Evolutionary conservation across 2,113 vertebrate species (phyloP), one percentile per base, ranked within the genome.

Genomic region (Rhea americana): DNA sequence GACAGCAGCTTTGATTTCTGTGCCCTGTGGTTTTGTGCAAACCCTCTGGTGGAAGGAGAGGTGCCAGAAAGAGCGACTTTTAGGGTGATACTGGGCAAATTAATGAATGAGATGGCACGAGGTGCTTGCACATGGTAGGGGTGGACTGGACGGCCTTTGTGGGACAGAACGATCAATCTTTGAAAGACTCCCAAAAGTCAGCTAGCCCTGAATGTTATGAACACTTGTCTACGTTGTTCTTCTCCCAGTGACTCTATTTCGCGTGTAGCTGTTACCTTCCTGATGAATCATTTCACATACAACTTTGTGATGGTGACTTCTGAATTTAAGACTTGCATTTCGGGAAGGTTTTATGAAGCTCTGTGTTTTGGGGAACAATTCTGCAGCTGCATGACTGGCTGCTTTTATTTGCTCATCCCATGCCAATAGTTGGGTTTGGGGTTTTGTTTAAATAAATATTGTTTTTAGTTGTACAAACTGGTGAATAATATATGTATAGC

Each of bases 71-170:
- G 11, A 48, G 37, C 53, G 15, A 2, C 32, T 5, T 30, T 2
- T 14, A 11, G 39, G n/a, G 13, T 7, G 55, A 68, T 4, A 26
- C 30, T 2, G 20, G 41, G 13, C 0, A 15, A 22, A 22, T 71
- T 2, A 5, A n/a, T 53, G 17, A 4, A 16, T 0, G 50, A 14
- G 80, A 26, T 13, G 3, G 4, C 26, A 50, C 8, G 4, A 1
- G 3, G 56, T 6, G 1, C 58, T 35, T 66, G 41, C 17, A 10
- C 0, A 0, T 11, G 39, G 25, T n/a, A 39, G 13, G 0, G 0
- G 13, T 13, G 62, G 21, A 21, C 11, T 62, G 1, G 0, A 0
- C 13, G 30, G 11, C 62, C 25, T 11, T 45, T 51, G 28, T 73
- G 80, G 70, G 67, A 65, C 13, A 25, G 39, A 26, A 9, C 0